phyloP scores from a whole-genome alignment of 2,113 vertebrate species.

The Macrotus californicus region DNA sequence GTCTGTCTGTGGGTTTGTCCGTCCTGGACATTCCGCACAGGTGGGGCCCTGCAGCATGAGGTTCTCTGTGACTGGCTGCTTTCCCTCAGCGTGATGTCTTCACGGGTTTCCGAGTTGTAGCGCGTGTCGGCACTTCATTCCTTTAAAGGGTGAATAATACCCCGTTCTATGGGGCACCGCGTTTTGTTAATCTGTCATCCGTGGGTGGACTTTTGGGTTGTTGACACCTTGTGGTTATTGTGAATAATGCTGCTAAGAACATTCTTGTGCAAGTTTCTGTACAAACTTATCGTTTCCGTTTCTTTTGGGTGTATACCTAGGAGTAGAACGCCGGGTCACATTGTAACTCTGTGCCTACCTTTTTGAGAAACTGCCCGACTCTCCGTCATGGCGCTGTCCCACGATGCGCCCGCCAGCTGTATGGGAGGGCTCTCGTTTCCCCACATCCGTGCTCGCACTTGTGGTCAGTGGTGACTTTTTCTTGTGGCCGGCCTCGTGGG shows the following conservation, averaged over 20 bases:
- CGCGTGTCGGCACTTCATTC: background rate
- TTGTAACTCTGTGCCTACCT: background rate
- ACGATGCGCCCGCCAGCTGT: background rate
- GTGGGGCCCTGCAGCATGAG: background rate
- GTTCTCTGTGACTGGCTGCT: background rate
- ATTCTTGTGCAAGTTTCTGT: background rate
- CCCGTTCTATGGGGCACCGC: no score
- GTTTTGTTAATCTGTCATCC: background rate
- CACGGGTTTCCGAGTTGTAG: background rate
- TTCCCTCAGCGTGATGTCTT: background rate
- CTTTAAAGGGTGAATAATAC: background rate
- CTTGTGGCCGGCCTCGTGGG: background rate
- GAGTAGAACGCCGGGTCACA: background rate
- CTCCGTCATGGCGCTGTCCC: background rate
- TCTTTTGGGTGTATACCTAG: background rate
- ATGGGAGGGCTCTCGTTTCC: background rate
- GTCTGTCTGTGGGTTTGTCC: background rate
- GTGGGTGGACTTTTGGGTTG: background rate
- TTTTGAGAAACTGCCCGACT: background rate
- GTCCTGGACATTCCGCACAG: accelerated
- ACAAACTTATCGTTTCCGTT: background rate
- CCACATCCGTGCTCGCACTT: background rate
- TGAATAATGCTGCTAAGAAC: background rate
- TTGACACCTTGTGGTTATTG: no score
- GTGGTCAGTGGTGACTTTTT: background rate